These are phyloP conservation scores for Anolis apletophallus DNA, from an alignment of 2,797 vertebrate genomes.

Conservation along the genomic window DNA sequence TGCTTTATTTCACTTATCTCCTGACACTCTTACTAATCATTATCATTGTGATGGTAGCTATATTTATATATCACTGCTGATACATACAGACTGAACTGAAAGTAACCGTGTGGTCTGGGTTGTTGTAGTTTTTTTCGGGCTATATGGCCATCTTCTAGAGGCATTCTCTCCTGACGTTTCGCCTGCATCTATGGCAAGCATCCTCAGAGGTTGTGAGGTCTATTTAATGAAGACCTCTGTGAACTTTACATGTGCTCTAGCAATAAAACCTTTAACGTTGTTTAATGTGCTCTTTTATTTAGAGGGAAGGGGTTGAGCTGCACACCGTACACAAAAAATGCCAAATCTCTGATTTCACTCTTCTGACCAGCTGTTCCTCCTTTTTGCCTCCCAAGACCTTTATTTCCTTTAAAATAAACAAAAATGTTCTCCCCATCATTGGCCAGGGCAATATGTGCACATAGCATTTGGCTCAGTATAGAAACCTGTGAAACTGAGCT, in stretches of 20 bases:
- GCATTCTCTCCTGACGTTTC: no score
- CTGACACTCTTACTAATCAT: no score
- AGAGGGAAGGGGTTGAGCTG: conserved; percentile 14
- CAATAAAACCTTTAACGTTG: no score
- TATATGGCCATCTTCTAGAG: no score
- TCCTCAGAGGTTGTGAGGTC: no score
- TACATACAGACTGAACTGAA: no score
- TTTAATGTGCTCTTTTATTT: no score
- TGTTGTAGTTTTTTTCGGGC: no score
- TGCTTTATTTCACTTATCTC: conserved; percentile 75
- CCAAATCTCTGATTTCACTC: neutral
- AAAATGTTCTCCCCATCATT: neutral
- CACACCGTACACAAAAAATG: neutral
- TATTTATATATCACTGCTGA: conserved; percentile 28
- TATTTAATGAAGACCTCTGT: no score
- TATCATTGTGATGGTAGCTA: conserved; percentile 66
- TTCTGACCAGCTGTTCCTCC: neutral
- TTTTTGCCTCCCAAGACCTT: neutral
- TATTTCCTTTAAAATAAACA: neutral
- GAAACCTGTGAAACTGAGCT: neutral
- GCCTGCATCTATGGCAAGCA: no score
- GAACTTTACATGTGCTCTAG: no score
- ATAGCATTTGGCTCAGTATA: neutral
- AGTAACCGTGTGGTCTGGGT: no score
- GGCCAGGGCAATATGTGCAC: neutral